A percentile compares a stretch with the other conserved stretches of the same genome.
Conservation (phyloP, 2,113 vertebrate species). For the Gymnarchus niloticus region DNA sequence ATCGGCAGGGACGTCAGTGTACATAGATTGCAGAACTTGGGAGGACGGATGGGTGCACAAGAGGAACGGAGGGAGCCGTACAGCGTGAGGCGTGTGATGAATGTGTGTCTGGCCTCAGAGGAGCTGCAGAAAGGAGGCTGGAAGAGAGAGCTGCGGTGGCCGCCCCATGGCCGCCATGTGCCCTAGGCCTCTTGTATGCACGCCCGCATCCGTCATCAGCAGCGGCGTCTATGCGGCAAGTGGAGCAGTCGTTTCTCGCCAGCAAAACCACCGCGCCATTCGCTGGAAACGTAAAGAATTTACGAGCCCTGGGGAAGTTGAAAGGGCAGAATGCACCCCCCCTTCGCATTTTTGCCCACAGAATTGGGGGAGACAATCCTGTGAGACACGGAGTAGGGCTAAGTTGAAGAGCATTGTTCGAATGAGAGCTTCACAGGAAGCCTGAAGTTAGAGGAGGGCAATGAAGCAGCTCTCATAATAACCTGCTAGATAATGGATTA, state of each 20-base stretch:
- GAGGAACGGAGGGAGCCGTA: background rate
- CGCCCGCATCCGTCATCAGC: background rate
- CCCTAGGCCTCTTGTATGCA: background rate
- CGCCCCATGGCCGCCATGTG: background rate
- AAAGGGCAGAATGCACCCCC: conserved; percentile 13
- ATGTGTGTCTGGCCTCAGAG: background rate
- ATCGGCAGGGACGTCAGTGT: background rate
- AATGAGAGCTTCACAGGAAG: conserved; percentile 58
- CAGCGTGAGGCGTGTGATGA: background rate
- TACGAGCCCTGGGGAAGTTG: background rate
- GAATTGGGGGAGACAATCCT: conserved; percentile 1
- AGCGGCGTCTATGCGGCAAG: background rate
- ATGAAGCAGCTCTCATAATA: conserved; percentile 64
- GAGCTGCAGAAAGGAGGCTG: background rate
- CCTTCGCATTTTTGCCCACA: conserved; percentile 4
- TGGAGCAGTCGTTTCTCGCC: background rate
- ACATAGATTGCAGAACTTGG: background rate
- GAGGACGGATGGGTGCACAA: no score
- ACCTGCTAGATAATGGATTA: conserved; percentile 68
- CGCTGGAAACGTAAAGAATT: background rate
- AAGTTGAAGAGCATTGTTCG: no score
- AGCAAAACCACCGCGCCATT: background rate
- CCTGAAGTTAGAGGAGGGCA: conserved; percentile 59
- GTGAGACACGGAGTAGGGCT: background rate
- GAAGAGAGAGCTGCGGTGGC: background rate